phyloP scores from a whole-genome alignment of 2,888 invertebrate genomes.

The Nomada lathburiana region DNA sequence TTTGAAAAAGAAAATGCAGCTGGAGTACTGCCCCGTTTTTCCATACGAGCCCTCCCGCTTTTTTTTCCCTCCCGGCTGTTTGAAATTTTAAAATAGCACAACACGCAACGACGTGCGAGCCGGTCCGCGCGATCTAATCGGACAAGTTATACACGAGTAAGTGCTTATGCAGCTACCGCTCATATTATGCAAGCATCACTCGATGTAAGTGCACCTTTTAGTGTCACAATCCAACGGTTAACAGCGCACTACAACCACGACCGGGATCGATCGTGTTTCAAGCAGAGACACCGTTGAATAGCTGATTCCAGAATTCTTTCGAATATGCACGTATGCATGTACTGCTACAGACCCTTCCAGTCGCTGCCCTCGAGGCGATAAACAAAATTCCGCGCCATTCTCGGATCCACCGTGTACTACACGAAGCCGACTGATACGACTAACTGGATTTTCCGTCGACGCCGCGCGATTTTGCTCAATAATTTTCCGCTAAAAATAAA shows the following conservation, averaged over 20 bases:
- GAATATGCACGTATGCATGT: neutral
- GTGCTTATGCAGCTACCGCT: constrained; percentile 67
- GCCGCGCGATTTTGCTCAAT: constrained; percentile 11
- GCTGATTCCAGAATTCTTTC: constrained; percentile 65
- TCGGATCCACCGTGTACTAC: neutral
- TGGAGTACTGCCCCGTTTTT: too few relatives aligned
- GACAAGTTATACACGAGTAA: constrained; percentile 69
- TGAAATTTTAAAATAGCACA: constrained; percentile 47
- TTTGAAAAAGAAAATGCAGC: neutral
- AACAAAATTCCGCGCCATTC: constrained; percentile 26
- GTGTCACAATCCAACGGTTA: constrained; percentile 68
- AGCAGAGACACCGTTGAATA: constrained; percentile 33
- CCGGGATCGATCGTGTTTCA: constrained; percentile 65
- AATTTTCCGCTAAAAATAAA: too few relatives aligned
- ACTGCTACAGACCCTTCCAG: neutral
- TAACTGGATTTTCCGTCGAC: constrained; percentile 14
- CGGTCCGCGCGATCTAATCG: constrained; percentile 67
- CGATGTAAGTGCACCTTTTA: constrained; percentile 70
- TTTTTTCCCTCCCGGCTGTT: constrained; percentile 1
- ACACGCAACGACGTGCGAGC: constrained; percentile 43
- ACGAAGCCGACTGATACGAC: neutral
- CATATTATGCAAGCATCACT: constrained; percentile 74
- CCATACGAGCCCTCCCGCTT: neutral
- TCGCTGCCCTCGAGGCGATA: neutral
- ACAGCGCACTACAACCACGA: constrained; percentile 56